phyloP scores from a whole-genome alignment of 2,888 invertebrate species.

The Eupithecia centaureata region DNA sequence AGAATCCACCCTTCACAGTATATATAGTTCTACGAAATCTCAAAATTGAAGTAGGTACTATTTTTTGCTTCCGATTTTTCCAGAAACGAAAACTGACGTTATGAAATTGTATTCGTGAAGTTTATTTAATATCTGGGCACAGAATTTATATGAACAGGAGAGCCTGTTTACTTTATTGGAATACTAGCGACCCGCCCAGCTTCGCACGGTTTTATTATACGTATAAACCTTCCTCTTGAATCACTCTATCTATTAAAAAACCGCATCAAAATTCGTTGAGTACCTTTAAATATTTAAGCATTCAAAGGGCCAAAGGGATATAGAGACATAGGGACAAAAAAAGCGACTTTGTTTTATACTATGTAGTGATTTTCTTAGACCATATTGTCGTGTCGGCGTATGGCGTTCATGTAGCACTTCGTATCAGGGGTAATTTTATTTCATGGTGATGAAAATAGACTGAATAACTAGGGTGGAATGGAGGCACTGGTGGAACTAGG shows the following conservation, averaged over 20 bases:
- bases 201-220: too few species aligned
- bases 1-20: slow-evolving; percentile 1
- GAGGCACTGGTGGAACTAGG: slow-evolving; percentile 21
- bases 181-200: too few species aligned
- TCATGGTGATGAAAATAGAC: slow-evolving; percentile 28
- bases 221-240: too few species aligned
- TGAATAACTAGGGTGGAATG: slow-evolving; percentile 24
- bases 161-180: background rate
- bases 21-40: background rate
- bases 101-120: background rate
- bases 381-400: slow-evolving; percentile 10
- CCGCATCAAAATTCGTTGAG: too few species aligned
- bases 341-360: too few species aligned
- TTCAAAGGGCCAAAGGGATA: too few species aligned
- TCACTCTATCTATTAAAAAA: too few species aligned
- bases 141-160: background rate
- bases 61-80: background rate
- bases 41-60: too few species aligned
- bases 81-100: background rate
- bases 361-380: background rate
- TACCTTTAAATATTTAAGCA: too few species aligned
- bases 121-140: background rate
- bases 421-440: slow-evolving; percentile 28
- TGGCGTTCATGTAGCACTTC: slow-evolving; percentile 18
- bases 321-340: too few species aligned